Base-by-base conservation (phyloP, 2,888 invertebrate species). In the Epinotia ramella region DNA sequence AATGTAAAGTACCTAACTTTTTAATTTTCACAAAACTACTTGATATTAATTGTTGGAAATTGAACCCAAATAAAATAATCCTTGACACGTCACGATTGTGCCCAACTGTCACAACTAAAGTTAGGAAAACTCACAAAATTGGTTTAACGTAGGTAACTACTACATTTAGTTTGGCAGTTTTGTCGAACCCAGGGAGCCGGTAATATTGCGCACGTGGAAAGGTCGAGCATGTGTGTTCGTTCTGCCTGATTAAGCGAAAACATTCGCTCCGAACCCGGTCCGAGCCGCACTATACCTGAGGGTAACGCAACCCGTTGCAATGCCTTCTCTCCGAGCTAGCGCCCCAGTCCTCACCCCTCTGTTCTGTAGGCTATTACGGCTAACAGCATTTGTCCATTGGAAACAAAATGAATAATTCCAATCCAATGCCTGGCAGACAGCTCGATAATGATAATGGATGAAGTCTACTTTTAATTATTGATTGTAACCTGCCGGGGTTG, bases 301-400 rank as follows among this genome's bases (percentile, higher is more conserved):
- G 71, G 76, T 63, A 71, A 60, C 56, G 67, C 28, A 72, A 72
- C 76, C 71, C 76, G 71, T 60, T 76, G 76, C 76, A 67, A 59
- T 63, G 40, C 67, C 44, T 60, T 60, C 49, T 53, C 66, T 40
- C 73, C 20, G 33, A 20, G 62, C 53, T 40, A 20, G 62, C 53
- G 28, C 75, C 56, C 53, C 68, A 18, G 49, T 59, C 40, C 65
- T 18, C 76, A 56, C 73, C 68, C 73, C 44, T 69, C 59, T 33
- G 67, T 40, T 59, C 46, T 46, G 63, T 20, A 63, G 64, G 71
- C 71, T 72, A 76, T 76, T 76, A 76, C 56, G 56, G 71, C 76
- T 76, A 75, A 76, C 76, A 76, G 76, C 76, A 63, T 76, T 76
- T 67, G 76, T 76, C 72, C 76, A 76, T 76, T 62, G 66, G 76